phyloP scores from a whole-genome alignment of 2,888 invertebrate species.

The Elegia similella region DNA sequence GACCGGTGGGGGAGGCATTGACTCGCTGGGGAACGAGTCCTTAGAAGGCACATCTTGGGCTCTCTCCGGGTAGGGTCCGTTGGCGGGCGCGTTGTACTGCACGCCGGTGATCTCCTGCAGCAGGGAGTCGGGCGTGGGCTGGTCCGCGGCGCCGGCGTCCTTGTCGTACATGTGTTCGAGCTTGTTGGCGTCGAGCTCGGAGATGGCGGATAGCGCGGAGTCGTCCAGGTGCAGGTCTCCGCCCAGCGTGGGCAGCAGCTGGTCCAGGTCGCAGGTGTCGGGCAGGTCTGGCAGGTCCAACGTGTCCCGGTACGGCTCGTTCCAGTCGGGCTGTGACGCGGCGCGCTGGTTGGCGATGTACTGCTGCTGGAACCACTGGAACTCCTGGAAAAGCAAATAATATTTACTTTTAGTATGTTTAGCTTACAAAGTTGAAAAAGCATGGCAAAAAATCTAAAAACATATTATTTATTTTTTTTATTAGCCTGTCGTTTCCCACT shows the following conservation, averaged over 20 bases:
- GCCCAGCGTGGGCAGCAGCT: conserved; percentile 83
- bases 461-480: too few relatives aligned
- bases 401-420: too few relatives aligned
- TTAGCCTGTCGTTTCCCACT: too few relatives aligned
- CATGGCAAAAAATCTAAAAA: too few relatives aligned
- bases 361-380: conserved; percentile 84
- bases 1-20: conserved; percentile 66
- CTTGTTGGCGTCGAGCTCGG: conserved; percentile 66
- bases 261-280: conserved; percentile 83
- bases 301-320: conserved; percentile 73
- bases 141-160: not conserved
- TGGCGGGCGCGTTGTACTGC: conserved; percentile 39
- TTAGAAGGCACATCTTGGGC: conserved; percentile 47
- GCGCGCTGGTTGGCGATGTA: conserved; percentile 82
- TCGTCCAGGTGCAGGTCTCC: conserved; percentile 82
- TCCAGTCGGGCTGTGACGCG: conserved; percentile 71
- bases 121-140: conserved; percentile 44
- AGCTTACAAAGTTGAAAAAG: too few relatives aligned
- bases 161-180: conserved; percentile 55
- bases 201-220: conserved; percentile 58
- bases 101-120: conserved; percentile 57
- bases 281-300: conserved; percentile 67
- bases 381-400: conserved; percentile 82
- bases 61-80: conserved; percentile 46
- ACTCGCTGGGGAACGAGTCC: conserved; percentile 34